A percentile compares a stretch with the other conserved stretches of the same genome.
phyloP scores from a whole-genome alignment of 1,140 invertebrate genomes.

The Cyphomyrmex costatus region DNA sequence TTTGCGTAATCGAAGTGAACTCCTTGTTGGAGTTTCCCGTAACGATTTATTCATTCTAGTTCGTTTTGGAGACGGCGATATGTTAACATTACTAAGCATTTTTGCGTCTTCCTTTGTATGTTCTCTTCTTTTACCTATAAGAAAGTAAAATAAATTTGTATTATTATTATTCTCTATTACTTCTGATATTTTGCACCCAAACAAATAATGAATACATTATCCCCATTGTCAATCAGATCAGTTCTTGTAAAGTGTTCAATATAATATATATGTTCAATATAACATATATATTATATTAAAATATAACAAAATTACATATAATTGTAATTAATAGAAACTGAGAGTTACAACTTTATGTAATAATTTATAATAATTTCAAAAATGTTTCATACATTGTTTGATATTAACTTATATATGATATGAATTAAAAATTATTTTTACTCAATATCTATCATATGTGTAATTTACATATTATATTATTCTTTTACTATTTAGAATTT shows the following conservation, averaged over 20 bases:
- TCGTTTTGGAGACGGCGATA: conserved; percentile 30
- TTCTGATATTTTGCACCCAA: background rate
- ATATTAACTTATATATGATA: no score
- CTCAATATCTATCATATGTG: no score
- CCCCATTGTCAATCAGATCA: conserved; percentile 50
- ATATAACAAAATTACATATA: conserved; percentile 20
- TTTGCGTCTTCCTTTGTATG: background rate
- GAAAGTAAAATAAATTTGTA: background rate
- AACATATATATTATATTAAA: no score
- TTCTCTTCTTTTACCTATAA: conserved; percentile 30
- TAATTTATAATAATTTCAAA: background rate
- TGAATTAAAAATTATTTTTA: no score
- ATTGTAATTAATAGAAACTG: background rate
- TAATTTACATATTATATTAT: no score
- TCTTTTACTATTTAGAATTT: no score
- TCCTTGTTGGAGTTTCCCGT: background rate
- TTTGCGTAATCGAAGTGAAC: conserved; percentile 46
- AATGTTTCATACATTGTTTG: no score
- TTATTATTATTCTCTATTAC: background rate
- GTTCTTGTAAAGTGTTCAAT: conserved; percentile 2
- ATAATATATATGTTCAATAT: no score
- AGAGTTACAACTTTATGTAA: background rate
- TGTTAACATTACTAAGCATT: no score
- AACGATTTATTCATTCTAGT: background rate
- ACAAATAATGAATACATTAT: background rate